These are phyloP conservation scores for Thecocarcelia acutangulata DNA, from an alignment of 2,888 invertebrate genomes.

Conservation along the genomic window DNA sequence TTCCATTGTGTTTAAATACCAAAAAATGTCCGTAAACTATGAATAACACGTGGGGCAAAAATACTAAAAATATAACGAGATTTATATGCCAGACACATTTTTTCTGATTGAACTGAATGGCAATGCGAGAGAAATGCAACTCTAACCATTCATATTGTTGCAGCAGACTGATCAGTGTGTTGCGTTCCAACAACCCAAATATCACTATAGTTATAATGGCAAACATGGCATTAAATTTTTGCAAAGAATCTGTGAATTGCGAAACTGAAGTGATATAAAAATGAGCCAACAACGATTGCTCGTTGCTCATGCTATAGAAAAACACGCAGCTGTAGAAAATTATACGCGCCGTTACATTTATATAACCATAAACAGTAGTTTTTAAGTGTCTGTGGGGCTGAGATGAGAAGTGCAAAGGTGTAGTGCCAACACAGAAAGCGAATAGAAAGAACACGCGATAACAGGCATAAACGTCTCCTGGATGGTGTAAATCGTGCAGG, in stretches of 20 bases:
- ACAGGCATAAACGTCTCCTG: conserved; percentile 75
- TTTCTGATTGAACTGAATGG: conserved; percentile 72
- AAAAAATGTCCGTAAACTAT: conserved; percentile 68
- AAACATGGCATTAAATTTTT: conserved; percentile 75
- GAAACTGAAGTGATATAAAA: conserved; percentile 74
- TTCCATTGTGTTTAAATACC: conserved; percentile 65
- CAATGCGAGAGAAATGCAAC: conserved; percentile 71
- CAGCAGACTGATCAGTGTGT: conserved; percentile 70
- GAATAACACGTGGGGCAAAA: conserved; percentile 67
- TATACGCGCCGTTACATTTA: conserved; percentile 71
- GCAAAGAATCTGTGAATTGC: conserved; percentile 73
- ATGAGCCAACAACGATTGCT: conserved; percentile 72
- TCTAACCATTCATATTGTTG: conserved; percentile 71
- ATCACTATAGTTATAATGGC: conserved; percentile 72
- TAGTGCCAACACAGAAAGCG: conserved; percentile 73
- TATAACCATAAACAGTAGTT: conserved; percentile 70
- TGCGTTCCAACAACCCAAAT: conserved; percentile 68
- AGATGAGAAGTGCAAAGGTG: conserved; percentile 72
- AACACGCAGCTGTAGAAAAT: conserved; percentile 69
- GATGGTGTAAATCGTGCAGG: conserved; percentile 65
- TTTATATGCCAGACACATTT: conserved; percentile 69
- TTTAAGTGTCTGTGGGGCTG: conserved; percentile 52
- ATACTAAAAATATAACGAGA: conserved; percentile 54
- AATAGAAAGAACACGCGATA: conserved; percentile 72
- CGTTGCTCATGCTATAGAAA: conserved; percentile 56